Conservation (phyloP, 2,113 vertebrate genomes). For the Accipiter cooperii region DNA sequence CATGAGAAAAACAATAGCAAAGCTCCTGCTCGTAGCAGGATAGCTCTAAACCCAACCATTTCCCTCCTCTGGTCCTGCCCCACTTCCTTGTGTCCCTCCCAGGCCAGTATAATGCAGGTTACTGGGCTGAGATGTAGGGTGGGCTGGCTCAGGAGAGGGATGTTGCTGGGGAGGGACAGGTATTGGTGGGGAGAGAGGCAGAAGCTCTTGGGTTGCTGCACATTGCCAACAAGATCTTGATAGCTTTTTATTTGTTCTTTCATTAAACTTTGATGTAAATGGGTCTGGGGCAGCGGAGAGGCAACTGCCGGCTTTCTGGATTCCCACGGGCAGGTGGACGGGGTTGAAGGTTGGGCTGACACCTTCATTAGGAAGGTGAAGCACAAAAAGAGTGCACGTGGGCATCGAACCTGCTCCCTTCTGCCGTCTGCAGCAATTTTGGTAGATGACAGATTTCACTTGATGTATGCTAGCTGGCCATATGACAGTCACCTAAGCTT, state of each 20-base stretch:
- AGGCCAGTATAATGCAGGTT: not conserved
- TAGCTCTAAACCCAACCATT: not conserved
- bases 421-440: not conserved
- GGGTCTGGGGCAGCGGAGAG: not conserved
- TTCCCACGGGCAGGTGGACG: not conserved
- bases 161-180: not conserved
- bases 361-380: not conserved
- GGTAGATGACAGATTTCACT: not conserved
- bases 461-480: not conserved
- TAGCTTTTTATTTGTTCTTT: not conserved
- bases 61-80: not conserved
- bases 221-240: not conserved
- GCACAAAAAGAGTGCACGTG: accelerated
- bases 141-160: not conserved
- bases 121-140: not conserved
- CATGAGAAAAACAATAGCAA: not conserved
- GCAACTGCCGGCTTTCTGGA: not conserved
- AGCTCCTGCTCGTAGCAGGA: not conserved
- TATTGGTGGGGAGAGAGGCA: not conserved
- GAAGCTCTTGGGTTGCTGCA: not conserved
- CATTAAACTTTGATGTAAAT: not conserved
- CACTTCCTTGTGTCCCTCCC: accelerated
- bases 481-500: not conserved
- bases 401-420: not conserved
- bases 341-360: not conserved